Base-by-base conservation (phyloP, 2,888 invertebrate genomes). In the Nemoura dubitans region DNA sequence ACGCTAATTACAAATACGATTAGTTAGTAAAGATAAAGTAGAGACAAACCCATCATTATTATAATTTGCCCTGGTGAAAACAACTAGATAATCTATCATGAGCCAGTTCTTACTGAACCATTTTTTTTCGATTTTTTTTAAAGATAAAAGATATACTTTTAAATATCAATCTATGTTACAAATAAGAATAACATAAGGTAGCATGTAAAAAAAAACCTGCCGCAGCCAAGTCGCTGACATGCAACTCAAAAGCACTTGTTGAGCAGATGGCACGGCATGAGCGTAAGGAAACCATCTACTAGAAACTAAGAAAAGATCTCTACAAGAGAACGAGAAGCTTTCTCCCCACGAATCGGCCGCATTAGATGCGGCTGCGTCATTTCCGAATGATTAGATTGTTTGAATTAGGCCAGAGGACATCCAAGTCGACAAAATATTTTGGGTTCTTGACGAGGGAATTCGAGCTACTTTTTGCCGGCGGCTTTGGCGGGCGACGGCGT, bases 21-120 rank as follows among this genome's bases (percentile, higher is more conserved):
- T 26, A 28, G 10, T 59, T 59, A 59, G 59, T 26, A 78, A 78
- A 78, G 78, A 78, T 78, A 78, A 28, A 78, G 28, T 78, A 78
- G 78, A 78, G 78, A 27, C 78, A 27, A 28, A 78, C 27, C 78
- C 26, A 27, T 78, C 28, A 26, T 21, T 28, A 27, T 27, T 27
- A 78, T 78, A 78, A 25, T 78, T 26, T 27, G 0, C 78, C 43
- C 84, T 14, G 36, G 86, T n/a, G 76, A 43, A 29, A 0, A 76
- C 83, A 14, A 77, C 27, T 29, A 84, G 7, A 82, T 87, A 77
- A 27, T 82, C 85, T 76, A 80, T 36, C 36, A 59, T 59, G 59
- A 59, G 59, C 59, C 21, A 1, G 59, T 59, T 59, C 59, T 59
- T 59, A 59, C 59, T 10, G 59, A 59, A 59, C 59, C 59, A 59